A percentile compares a stretch with the other conserved stretches of the same genome.
Evolutionary conservation across 2,113 vertebrate species (phyloP).

Genomic region (Pungitius pungitius): DNA sequence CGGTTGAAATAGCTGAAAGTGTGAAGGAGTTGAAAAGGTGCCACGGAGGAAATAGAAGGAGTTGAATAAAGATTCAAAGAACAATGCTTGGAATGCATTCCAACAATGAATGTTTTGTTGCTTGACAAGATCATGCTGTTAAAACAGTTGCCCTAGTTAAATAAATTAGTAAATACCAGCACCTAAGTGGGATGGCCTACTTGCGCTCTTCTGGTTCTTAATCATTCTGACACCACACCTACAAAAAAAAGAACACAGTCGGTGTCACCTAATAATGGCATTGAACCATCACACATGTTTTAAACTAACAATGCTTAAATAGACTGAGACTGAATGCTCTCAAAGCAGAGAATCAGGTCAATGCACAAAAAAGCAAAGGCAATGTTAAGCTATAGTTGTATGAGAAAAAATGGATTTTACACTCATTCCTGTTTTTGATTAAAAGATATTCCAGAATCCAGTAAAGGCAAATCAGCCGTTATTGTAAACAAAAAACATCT

Average conservation of each 20-base stretch:
- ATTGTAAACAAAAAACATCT: neutral
- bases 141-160: neutral
- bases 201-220: conserved; percentile 29
- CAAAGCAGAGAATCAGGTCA: neutral
- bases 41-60: too few relatives aligned
- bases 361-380: conserved; percentile 1
- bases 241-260: conserved; percentile 32
- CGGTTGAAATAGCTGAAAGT: too few relatives aligned
- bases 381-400: neutral
- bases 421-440: neutral
- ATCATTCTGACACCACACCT: conserved; percentile 59
- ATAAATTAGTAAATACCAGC: conserved; percentile 2
- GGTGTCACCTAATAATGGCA: neutral
- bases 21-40: too few relatives aligned
- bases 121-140: neutral
- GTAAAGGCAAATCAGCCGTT: neutral
- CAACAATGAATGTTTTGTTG: neutral
- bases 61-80: too few relatives aligned
- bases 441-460: neutral
- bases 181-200: conserved; percentile 27
- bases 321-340: neutral
- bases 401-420: neutral
- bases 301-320: conserved; percentile 15
- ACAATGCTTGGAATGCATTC: too few relatives aligned
- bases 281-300: conserved; percentile 10